Base-by-base conservation (phyloP, 1,140 invertebrate species). In the Hermatobates lingyangjiaoensis region DNA sequence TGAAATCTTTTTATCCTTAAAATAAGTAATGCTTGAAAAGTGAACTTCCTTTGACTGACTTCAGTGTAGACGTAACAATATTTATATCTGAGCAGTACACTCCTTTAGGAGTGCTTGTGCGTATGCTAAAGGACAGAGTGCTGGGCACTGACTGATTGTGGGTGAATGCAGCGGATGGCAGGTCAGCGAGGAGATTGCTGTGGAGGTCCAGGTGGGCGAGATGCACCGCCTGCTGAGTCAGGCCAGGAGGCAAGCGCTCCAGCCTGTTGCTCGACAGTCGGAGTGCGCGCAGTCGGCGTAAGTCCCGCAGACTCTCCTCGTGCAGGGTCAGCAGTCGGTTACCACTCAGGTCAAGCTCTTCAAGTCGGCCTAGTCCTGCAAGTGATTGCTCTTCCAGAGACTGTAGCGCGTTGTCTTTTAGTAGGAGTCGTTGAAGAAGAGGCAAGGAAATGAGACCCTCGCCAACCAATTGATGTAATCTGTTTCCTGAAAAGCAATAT, bases 201-300 rank as follows among this genome's bases (percentile, higher is more conserved):
- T n/a, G n/a, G n/a, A n/a, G n/a, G n/a, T n/a, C n/a, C n/a, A n/a
- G n/a, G n/a, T n/a, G n/a, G n/a, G n/a, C n/a, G n/a, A n/a, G n/a
- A n/a, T n/a, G n/a, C n/a, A n/a, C n/a, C n/a, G n/a, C n/a, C n/a
- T n/a, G n/a, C n/a, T n/a, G n/a, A n/a, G n/a, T n/a, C n/a, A n/a
- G n/a, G n/a, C n/a, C n/a, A 10, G 79, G 71, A 54, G 76, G 73
- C 25, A 89, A 67, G 25, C 73, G 66, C 55, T 83, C 79, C 47
- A 91, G 65, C 49, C 78, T 72, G 63, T 90, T 91, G 23, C 83
- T 78, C 30, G 78, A 72, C 10, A 90, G 61, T 64, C 80, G 81
- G 5, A 90, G 62, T 27, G 45, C 45, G 12, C 75, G 71, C 0
- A 89, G 60, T 27, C 74, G 68, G 1, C 66, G 60, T 10, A 85